These are phyloP conservation scores for Aplysia californica DNA, from an alignment of 1,140 invertebrate genomes.

Conservation along the genomic window DNA sequence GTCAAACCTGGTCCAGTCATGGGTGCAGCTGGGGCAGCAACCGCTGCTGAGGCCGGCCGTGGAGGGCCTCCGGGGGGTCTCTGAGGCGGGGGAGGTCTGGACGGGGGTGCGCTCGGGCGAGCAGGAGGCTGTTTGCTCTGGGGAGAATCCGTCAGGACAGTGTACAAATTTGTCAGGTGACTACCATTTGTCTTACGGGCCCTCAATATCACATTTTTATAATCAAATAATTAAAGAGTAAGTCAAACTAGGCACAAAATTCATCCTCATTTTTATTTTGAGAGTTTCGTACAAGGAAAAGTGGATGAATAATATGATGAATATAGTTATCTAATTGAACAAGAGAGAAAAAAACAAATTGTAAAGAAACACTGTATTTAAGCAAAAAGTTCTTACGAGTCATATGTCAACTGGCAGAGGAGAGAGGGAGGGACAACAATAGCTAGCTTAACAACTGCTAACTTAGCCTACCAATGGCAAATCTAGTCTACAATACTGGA, in stretches of 20 bases:
- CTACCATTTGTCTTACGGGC: not conserved
- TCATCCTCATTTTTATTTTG: too few species aligned
- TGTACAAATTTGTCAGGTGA: too few species aligned
- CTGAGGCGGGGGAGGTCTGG: slow-evolving; percentile 59
- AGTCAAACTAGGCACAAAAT: too few species aligned
- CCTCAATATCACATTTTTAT: not conserved
- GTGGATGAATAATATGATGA: not conserved
- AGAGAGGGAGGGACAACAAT: too few species aligned
- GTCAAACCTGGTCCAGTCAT: slow-evolving; percentile 17
- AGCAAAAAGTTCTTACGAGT: too few species aligned
- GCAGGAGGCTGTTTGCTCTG: slow-evolving; percentile 45
- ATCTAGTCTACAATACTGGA: too few species aligned
- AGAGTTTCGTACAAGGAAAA: too few species aligned
- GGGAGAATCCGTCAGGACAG: too few species aligned
- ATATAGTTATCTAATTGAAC: not conserved
- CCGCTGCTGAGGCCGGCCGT: slow-evolving; percentile 37
- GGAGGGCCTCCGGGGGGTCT: slow-evolving; percentile 48
- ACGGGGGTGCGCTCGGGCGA: slow-evolving; percentile 53
- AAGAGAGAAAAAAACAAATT: not conserved
- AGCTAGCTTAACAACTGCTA: too few species aligned
- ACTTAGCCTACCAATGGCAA: too few species aligned
- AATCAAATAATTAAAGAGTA: not conserved
- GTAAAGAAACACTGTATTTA: too few species aligned
- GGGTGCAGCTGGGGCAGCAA: slow-evolving; percentile 41
- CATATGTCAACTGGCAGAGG: too few species aligned